phyloP scores from a whole-genome alignment of 2,888 invertebrate genomes.

The Chirona hameri region DNA sequence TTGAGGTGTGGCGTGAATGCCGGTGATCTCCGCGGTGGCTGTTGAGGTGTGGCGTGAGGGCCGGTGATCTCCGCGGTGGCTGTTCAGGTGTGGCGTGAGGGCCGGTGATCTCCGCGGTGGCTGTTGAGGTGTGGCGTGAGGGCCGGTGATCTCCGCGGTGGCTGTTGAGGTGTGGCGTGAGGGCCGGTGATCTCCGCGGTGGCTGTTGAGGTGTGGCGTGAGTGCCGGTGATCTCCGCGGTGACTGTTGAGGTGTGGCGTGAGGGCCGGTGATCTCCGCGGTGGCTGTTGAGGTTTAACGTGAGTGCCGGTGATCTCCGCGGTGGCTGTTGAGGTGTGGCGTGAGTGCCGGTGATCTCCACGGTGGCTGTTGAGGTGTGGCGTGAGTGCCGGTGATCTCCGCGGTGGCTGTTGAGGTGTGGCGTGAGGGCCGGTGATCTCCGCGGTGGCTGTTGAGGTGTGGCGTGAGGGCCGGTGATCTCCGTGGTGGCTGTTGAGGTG shows the following conservation, averaged over 20 bases:
- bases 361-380: background rate
- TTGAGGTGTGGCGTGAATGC: constrained; percentile 49
- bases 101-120: constrained; percentile 47
- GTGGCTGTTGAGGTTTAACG: constrained; percentile 55
- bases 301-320: constrained; percentile 47
- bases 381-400: constrained; percentile 52
- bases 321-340: no score
- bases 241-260: no score
- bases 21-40: constrained; percentile 41
- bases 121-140: no score
- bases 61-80: constrained; percentile 42
- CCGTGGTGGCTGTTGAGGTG: background rate
- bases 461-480: constrained; percentile 53
- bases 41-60: no score
- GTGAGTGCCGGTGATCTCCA: constrained; percentile 52
- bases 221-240: constrained; percentile 47
- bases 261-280: constrained; percentile 47
- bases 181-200: constrained; percentile 47
- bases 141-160: constrained; percentile 47
- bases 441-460: background rate
- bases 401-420: background rate
- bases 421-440: constrained; percentile 52
- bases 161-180: no score
- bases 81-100: no score
- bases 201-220: no score